Evolutionary conservation across 2,888 invertebrate species (phyloP), one percentile per base, ranked within the genome.

Genomic region (Protodeltote pygarga): DNA sequence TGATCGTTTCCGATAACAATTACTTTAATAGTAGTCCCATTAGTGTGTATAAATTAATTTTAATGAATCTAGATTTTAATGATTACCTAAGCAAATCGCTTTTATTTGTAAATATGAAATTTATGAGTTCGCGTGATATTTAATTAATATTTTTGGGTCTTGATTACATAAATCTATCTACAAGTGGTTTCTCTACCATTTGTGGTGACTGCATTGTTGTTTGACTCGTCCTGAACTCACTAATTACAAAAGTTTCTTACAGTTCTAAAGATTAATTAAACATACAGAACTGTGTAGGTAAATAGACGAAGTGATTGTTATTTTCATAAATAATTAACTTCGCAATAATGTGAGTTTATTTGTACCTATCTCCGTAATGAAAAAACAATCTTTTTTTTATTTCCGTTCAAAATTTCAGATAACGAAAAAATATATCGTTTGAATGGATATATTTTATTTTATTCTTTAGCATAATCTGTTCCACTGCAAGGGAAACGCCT

Each of bases 191-290:
- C 28, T 42, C 34, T 24, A 20, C 13, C 25, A 13, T 29, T 45
- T 25, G 23, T 16, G 3, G 32, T 29, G 32, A 25, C 19, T 39
- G 45, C 42, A 50, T 46, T 62, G 53, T 50, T 47, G 50, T 45
- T 58, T 40, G 44, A 54, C 40, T 42, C 40, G 27, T 17, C 40
- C 20, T 35, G 37, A 49, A 31, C 42, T 19, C 39, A 31, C 38
- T 63, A 46, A 62, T 54, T 46, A 49, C 41, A 25, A 48, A 62
- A 59, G 32, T 51, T 51, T 48, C 32, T n/a, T 42, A 47, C 41
- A 32, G 39, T 28, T 40, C 34, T 17, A 59, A 57, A 48, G 46
- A 60, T 61, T 52, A 57, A 61, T 65, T 52, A 61, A 61, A 60
- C 19, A 39, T 46, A 39, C 24, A n/a, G n/a, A n/a, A n/a, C n/a